Percentiles rank a stretch among this genome's conserved stretches.
Evolutionary conservation across 1,140 invertebrate genomes (phyloP).

Genomic region (Drosophila burlai): DNA sequence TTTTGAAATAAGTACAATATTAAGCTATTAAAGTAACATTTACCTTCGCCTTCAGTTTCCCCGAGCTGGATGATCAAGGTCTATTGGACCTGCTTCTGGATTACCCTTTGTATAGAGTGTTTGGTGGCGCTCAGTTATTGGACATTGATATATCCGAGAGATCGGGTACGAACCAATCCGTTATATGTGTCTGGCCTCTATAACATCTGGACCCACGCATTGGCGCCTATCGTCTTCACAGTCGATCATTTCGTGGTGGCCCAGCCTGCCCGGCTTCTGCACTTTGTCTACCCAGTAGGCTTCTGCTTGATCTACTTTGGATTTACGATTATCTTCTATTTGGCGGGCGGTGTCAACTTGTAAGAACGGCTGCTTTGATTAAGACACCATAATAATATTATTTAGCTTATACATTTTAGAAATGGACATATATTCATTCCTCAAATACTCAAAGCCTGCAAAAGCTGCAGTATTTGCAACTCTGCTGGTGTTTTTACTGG

Average conservation of each 20-base stretch:
- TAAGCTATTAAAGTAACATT: no score
- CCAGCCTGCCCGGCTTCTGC: constrained; percentile 88
- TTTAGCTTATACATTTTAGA: constrained; percentile 2
- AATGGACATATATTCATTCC: constrained; percentile 35
- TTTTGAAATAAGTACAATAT: background rate
- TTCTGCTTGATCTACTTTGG: constrained; percentile 87
- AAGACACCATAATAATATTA: background rate
- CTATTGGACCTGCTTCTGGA: constrained; percentile 61
- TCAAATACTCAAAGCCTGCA: constrained; percentile 24
- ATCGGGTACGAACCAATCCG: background rate
- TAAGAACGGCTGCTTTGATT: constrained; percentile 55
- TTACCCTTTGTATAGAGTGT: constrained; percentile 15
- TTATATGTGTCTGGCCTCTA: background rate
- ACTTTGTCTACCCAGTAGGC: constrained; percentile 89
- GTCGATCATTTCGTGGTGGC: constrained; percentile 89
- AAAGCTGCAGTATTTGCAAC: accelerated
- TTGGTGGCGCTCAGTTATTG: constrained; percentile 30
- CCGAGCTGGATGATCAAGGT: background rate
- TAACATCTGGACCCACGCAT: constrained; percentile 89
- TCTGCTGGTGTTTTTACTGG: accelerated
- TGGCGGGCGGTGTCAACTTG: constrained; percentile 88
- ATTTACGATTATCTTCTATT: constrained; percentile 90
- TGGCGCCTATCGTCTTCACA: constrained; percentile 89
- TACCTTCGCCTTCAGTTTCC: background rate
- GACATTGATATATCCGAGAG: constrained; percentile 13